Percentiles rank a stretch among this genome's conserved stretches.
Conservation (phyloP, 2,888 invertebrate species). For the Gnatocerus cornutus region DNA sequence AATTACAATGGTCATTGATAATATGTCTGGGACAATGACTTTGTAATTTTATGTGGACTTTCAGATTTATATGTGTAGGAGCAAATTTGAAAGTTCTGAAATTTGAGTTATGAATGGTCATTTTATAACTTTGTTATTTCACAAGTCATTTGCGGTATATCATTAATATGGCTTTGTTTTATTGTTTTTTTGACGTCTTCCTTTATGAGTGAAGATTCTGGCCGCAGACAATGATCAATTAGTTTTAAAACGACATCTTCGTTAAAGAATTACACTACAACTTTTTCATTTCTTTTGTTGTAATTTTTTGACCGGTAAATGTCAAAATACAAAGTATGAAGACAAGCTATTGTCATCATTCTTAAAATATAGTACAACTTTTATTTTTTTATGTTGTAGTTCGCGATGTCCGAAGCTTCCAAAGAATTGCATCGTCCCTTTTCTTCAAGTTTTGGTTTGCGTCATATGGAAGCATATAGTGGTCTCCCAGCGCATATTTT, state of each 20-base stretch:
- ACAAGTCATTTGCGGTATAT: slow-evolving; percentile 35
- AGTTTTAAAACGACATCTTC: slow-evolving; percentile 9
- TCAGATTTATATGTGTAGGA: slow-evolving; percentile 25
- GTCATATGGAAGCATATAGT: slow-evolving; percentile 75
- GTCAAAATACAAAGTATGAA: slow-evolving; percentile 1
- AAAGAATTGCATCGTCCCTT: slow-evolving; percentile 81
- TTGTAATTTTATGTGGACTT: slow-evolving; percentile 36
- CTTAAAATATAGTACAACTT: background rate
- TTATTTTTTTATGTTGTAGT: slow-evolving; percentile 60
- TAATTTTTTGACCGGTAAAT: background rate
- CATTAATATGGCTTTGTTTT: slow-evolving; percentile 40
- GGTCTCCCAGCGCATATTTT: slow-evolving; percentile 79
- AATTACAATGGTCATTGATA: slow-evolving; percentile 55
- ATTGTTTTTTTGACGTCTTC: slow-evolving; percentile 40
- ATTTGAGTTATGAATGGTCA: background rate
- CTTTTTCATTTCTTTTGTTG: slow-evolving; percentile 10
- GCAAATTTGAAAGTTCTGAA: slow-evolving; percentile 45
- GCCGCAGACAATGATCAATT: slow-evolving; percentile 48
- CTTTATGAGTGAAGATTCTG: slow-evolving; percentile 40
- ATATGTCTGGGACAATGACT: slow-evolving; percentile 66
- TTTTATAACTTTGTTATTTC: slow-evolving; percentile 23
- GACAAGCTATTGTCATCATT: slow-evolving; percentile 7
- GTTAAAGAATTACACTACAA: slow-evolving; percentile 1
- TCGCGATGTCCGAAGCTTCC: slow-evolving; percentile 72
- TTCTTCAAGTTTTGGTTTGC: slow-evolving; percentile 74